Evolutionary conservation across 2,888 invertebrate species (phyloP), one percentile per base, ranked within the genome.

Genomic region (Dasypogon diadema): DNA sequence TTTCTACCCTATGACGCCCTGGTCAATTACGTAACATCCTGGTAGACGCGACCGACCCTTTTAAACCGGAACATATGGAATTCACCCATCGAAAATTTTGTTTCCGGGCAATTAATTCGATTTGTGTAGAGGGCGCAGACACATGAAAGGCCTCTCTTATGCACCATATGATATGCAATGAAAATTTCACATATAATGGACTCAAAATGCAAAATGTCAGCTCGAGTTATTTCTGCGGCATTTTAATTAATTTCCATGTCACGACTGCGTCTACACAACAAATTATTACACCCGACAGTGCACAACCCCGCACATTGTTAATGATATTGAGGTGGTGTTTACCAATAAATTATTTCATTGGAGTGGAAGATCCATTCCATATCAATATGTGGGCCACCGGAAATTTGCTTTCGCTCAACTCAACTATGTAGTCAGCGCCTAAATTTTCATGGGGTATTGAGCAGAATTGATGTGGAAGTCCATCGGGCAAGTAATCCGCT

Each of bases 191-290:
- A 34, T 56, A 56, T 75, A 75, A 75, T 75, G 75, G 56, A 65
- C 58, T 72, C 56, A 55, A 75, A 75, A 75, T 58, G 55, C 70
- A 58, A 58, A 72, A 75, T 75, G 75, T 75, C 75, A 75, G 70
- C 58, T 60, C 58, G 70, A 58, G 60, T 70, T 75, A 75, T 51
- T 75, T 65, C 51, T 30, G 70, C 46, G 72, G 70, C 75, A 58
- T 75, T 75, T 75, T 75, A 75, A 75, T 75, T 75, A 75, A 75
- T 75, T 75, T 70, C 65, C 58, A 70, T 70, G 75, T 75, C 70
- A 75, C 72, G 68, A 75, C 2, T 46, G 26, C 10, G 42, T 42
- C 46, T 65, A 30, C 30, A 48, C 8, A 48, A 48, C 65, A 68
- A 68, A 68, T 68, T 68, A 68, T 68, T 68, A 46, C 65, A 48